Conservation (phyloP, 2,888 invertebrate species). For the Penaeus monodon region DNA sequence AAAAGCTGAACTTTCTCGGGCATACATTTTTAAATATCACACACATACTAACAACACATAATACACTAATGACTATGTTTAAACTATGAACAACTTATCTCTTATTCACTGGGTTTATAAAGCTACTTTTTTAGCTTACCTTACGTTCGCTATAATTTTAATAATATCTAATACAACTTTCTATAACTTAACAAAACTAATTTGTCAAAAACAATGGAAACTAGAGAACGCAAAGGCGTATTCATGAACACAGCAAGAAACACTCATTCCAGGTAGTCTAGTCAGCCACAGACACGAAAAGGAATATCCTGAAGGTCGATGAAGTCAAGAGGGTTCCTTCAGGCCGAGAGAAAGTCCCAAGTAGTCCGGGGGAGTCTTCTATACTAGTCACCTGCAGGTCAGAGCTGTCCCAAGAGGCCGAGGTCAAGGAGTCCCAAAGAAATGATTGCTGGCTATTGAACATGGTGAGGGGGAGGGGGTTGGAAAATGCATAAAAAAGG, state of each 20-base stretch:
- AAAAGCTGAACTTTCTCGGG: no score
- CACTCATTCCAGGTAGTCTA: conserved; percentile 40
- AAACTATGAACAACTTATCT: no score
- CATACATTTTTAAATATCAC: no score
- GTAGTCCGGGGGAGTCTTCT: background rate
- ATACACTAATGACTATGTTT: no score
- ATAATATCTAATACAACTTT: no score
- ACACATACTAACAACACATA: no score
- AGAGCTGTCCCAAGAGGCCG: conserved; percentile 5
- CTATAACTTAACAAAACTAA: no score
- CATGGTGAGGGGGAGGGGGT: background rate
- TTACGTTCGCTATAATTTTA: no score
- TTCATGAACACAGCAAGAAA: background rate
- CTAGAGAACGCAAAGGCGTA: no score
- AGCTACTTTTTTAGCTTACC: no score
- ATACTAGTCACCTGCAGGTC: conserved; percentile 24
- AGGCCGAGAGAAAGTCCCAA: conserved; percentile 9
- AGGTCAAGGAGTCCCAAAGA: conserved; percentile 5
- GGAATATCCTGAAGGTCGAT: conserved; percentile 1
- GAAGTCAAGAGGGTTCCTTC: conserved; percentile 4
- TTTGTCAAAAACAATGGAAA: no score
- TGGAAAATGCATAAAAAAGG: background rate
- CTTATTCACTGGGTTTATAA: no score
- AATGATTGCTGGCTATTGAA: background rate
- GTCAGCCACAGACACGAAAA: conserved; percentile 20